Conservation (phyloP, 2,113 vertebrate species). For the Lophochroa leadbeateri region DNA sequence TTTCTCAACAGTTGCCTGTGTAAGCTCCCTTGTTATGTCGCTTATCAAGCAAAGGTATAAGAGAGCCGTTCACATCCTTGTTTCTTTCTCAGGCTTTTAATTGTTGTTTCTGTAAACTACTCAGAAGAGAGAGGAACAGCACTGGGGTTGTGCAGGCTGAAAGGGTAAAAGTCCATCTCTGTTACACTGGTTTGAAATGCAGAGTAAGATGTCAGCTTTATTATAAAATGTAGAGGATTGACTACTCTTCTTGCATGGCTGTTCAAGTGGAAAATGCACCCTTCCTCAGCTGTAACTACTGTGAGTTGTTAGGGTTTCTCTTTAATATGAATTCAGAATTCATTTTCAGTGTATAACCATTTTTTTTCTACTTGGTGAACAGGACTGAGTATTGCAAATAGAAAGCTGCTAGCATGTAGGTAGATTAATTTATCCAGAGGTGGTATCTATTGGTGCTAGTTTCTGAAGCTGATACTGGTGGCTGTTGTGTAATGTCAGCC, state of each 20-base stretch:
- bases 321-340: background rate
- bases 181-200: background rate
- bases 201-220: background rate
- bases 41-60: background rate
- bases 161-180: background rate
- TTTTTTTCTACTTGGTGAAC: background rate
- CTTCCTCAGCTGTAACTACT: background rate
- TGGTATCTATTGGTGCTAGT: background rate
- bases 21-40: background rate
- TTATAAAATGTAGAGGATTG: background rate
- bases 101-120: background rate
- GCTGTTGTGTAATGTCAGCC: background rate
- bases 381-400: background rate
- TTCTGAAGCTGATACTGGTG: background rate
- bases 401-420: background rate
- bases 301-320: background rate
- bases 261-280: background rate
- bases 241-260: background rate
- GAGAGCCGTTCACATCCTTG: background rate
- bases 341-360: background rate
- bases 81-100: background rate
- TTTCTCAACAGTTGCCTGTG: background rate
- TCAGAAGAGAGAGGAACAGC: background rate
- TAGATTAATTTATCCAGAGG: background rate
- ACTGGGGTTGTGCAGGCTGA: background rate